Conservation (phyloP, 37 sponge, comb jelly and placozoan species). For the Halichondria panicea region DNA sequence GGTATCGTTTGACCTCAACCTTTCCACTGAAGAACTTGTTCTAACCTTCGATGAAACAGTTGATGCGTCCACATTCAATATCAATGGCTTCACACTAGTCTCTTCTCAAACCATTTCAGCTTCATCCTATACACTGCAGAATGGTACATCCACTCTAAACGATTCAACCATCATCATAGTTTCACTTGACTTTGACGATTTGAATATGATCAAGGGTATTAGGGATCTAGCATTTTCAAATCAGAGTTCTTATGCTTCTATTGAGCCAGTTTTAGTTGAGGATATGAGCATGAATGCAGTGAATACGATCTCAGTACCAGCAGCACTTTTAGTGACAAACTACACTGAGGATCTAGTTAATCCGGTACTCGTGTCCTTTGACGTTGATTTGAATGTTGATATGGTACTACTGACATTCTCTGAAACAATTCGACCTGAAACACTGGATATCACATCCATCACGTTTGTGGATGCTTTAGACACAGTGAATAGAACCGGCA, state of each 20-base stretch:
- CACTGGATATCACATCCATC: conserved; percentile 61
- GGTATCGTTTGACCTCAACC: conserved; percentile 57
- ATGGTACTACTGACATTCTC: conserved; percentile 75
- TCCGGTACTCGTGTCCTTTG: conserved; percentile 71
- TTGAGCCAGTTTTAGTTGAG: conserved; percentile 27
- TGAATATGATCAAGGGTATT: conserved; percentile 70
- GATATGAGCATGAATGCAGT: conserved; percentile 74
- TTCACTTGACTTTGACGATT: conserved; percentile 59
- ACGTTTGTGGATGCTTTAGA: conserved; percentile 42
- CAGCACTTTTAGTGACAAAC: conserved; percentile 29
- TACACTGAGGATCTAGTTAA: conserved; percentile 48
- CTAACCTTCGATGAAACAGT: conserved; percentile 90
- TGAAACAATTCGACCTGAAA: conserved; percentile 73
- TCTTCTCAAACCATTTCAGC: conserved; percentile 10
- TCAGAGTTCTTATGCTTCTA: conserved; percentile 46
- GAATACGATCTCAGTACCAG: conserved; percentile 6
- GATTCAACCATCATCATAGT: conserved; percentile 75
- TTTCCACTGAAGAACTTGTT: conserved; percentile 65
- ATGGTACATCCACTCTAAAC: conserved; percentile 39
- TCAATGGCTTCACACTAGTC: conserved; percentile 50
- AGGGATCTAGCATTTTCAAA: conserved; percentile 49
- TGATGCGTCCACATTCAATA: conserved; percentile 61
- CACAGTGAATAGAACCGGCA: conserved; percentile 5
- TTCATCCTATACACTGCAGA: conserved; percentile 32
- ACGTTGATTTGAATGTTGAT: conserved; percentile 75